Evolutionary conservation across 2,888 invertebrate species (phyloP), one percentile per base, ranked within the genome.

Genomic region (Pristionchus mayeri): DNA sequence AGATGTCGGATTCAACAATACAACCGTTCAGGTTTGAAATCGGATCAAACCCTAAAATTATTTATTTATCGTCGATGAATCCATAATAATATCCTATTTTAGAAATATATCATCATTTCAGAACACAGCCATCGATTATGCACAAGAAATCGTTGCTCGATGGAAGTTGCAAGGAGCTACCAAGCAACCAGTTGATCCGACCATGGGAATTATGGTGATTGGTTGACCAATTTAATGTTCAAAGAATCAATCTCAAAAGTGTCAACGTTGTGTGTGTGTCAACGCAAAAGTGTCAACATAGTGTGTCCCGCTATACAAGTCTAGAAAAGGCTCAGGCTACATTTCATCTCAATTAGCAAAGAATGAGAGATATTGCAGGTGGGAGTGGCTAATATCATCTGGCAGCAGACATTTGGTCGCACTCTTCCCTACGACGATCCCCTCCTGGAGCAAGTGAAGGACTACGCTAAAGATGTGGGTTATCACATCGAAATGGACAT

Each of bases 381-480:
- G 3, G 78, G 50, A 1, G 78, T 78, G 50, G 78, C 78, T 16
- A 78, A 78, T 24, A 52, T 78, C 24, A 40, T 78, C 50, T 78
- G 78, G 78, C 50, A 78, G 30, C 30, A 34, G 2, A 50, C 50
- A 0, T 78, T 78, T 50, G 78, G 78, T 37, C 13, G 52, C 16
- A 78, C 78, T 27, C 78, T 78, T 6, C 16, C 16, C n/a, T 50
- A 50, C 37, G 78, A 52, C n/a, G 78, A 78, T 50, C 78, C 78
- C 1, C 50, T 78, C 9, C 9, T 78, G 9, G 37, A 24, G 30
- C 3, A 24, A 18, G 52, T 78, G 3, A 48, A 52, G 18, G 50
- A 48, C 3, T 16, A 37, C 24, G 16, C 30, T 0, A 18, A 24
- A 18, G 18, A 78, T 7, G 78, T 71, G 37, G 4, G 9, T 27